A percentile compares a stretch with the other conserved stretches of the same genome.
These are phyloP conservation scores for Frieseomelitta varia DNA, from an alignment of 1,140 invertebrate genomes.

Conservation along the genomic window DNA sequence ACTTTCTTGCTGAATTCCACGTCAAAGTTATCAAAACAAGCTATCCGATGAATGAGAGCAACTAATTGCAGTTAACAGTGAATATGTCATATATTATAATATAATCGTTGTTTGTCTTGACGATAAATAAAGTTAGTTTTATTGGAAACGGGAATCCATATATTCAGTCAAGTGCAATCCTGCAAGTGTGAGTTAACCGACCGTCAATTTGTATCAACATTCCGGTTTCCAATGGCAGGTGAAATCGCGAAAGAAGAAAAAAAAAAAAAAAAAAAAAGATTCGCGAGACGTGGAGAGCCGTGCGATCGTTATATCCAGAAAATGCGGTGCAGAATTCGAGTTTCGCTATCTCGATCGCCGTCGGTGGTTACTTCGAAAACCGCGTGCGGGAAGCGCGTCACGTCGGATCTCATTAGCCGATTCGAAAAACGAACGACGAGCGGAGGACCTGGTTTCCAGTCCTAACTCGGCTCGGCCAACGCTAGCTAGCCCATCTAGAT, in stretches of 20 bases:
- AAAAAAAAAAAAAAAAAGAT: constrained; percentile 3
- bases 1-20: no score
- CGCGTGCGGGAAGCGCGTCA: background rate
- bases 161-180: background rate
- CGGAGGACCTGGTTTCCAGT: background rate
- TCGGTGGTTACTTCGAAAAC: background rate
- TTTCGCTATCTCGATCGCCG: background rate
- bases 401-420: constrained; percentile 34
- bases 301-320: background rate
- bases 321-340: background rate
- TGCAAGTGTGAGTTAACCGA: background rate
- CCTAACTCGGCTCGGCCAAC: background rate
- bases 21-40: no score
- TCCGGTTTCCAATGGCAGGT: background rate
- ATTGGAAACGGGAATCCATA: no score
- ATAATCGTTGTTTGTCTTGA: no score
- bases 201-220: background rate
- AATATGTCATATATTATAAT: no score
- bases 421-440: background rate
- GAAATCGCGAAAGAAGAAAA: background rate
- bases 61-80: no score
- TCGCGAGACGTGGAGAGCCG: background rate
- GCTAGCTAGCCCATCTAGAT: constrained; percentile 12
- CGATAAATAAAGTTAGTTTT: no score
- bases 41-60: no score